Evolutionary conservation across 1,140 invertebrate species (phyloP).

Genomic region (Melipona quadrifasciata): DNA sequence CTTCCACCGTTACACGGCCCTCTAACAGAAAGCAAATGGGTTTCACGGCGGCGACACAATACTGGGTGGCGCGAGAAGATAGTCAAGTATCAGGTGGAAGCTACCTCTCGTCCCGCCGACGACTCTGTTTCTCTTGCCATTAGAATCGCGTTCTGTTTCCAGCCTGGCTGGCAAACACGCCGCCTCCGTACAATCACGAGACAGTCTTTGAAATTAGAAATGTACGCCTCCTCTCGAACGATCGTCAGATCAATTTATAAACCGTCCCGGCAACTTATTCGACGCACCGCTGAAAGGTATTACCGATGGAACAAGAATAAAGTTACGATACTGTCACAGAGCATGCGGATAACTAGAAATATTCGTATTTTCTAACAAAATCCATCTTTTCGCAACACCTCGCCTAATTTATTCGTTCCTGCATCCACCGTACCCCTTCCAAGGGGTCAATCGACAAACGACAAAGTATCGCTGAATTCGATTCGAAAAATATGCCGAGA

Average conservation of each 20-base stretch:
- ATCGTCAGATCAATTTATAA: slow-evolving; percentile 9
- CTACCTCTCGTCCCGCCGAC: neutral
- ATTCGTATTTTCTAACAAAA: too few relatives aligned
- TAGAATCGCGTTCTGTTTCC: slow-evolving; percentile 39
- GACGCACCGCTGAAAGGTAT: neutral
- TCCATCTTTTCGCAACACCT: too few relatives aligned
- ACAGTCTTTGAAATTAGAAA: slow-evolving; percentile 38
- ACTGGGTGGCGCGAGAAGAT: slow-evolving; percentile 15
- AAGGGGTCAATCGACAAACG: too few relatives aligned
- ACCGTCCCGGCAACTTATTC: neutral
- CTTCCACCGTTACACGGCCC: slow-evolving; percentile 18
- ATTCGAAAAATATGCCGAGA: neutral
- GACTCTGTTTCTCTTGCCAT: neutral
- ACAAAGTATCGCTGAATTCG: neutral
- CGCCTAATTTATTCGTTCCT: too few relatives aligned
- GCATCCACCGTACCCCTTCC: too few relatives aligned
- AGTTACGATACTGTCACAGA: too few relatives aligned
- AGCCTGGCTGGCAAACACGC: neutral
- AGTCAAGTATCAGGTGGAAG: slow-evolving; percentile 20
- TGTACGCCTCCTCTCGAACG: neutral
- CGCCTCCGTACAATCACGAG: neutral
- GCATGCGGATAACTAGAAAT: too few relatives aligned
- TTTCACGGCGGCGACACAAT: slow-evolving; percentile 36
- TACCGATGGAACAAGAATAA: too few relatives aligned
- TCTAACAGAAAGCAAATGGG: slow-evolving; percentile 56